Evolutionary conservation across 2,797 vertebrate species (phyloP), one percentile per base, ranked within the genome.

Genomic region (Falco novaeseelandiae): DNA sequence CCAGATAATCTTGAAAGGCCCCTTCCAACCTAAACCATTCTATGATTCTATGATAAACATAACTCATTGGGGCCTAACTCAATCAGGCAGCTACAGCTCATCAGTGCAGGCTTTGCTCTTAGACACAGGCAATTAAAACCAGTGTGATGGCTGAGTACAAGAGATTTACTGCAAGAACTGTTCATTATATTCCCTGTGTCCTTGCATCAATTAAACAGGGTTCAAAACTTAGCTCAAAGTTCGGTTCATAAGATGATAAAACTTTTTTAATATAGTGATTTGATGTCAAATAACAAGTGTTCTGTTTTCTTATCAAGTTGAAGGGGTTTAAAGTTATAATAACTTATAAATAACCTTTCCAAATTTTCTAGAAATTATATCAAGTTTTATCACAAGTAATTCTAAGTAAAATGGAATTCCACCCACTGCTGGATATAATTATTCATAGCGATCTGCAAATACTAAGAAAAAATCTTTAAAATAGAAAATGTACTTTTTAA

Each of bases 231-330:
- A 80, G 67, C 7, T 42, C 42, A 42, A 42, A 42, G 59, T 55
- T 44, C 40, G 23, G 40, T 62, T 76, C n/a, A 34, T 65, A 79
- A 66, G 27, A 52, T 57, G 48, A 87, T 73, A 72, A 84, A 84
- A 83, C 52, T 67, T 80, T 30, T 76, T 91, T 87, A 70, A 73
- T 74, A 57, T n/a, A 78, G 44, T 70, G 73, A 93, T 70, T 88
- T 77, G 26, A 83, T 76, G 72, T 95, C 86, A 88, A 79, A 90
- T 76, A 86, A 63, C 90, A 89, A 83, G n/a, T 23, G 19, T 44
- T 74, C 82, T 89, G 52, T 83, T 93, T 95, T 96, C 81, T 96
- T 57, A 93, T 81, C 65, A 79, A 58, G 81, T 57, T 93, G 65
- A 89, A 93, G 52, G 36, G 26, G 67, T 79, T 78, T 91, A 66